Evolutionary conservation across 2,113 vertebrate genomes (phyloP), one percentile per base, ranked within the genome.

Genomic region (Morone chrysops): DNA sequence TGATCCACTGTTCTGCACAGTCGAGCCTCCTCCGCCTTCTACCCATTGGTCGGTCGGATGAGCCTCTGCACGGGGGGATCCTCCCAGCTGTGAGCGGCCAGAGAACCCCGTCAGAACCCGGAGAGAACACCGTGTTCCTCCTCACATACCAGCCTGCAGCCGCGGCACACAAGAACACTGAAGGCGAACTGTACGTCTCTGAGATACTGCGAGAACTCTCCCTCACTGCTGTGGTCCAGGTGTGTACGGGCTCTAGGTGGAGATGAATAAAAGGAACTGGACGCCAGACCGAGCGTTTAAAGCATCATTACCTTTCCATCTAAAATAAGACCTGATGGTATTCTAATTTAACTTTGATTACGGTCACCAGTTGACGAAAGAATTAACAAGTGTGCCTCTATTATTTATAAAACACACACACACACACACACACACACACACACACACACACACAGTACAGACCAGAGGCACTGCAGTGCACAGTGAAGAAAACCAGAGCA

Each of bases 101-200:
- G 74, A 82, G 70, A 82, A 82, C 50, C 78, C 65, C 18, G n/a
- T 22, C 62, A 60, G 59, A 84, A 78, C 73, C 70, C 69, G 59
- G 25, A 72, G 83, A 86, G 89, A 84, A 90, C 86, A 88, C 81
- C 0, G 78, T 86, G 86, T 88, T 90, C 89, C 86, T 69, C 73
- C 73, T 43, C 72, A n/a, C 65, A 36, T 13, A 65, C 14, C 47
- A 2, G 53, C 57, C 57, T 62, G 68, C 53, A 79, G 75, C 63
- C 22, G 56, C 65, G 18, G 18, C 70, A 20, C 31, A 16, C 1
- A 56, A 54, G 38, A 40, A 77, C 57, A 75, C 51, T 67, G 14
- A 60, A 25, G 47, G 16, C 38, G 17, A 16, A 4, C n/a, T 22
- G 36, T 0, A 20, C n/a, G 50, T 5, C 25, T 78, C 25, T 31